Evolutionary conservation across 2,888 invertebrate genomes (phyloP).

Genomic region (Quadroppia sp.): DNA sequence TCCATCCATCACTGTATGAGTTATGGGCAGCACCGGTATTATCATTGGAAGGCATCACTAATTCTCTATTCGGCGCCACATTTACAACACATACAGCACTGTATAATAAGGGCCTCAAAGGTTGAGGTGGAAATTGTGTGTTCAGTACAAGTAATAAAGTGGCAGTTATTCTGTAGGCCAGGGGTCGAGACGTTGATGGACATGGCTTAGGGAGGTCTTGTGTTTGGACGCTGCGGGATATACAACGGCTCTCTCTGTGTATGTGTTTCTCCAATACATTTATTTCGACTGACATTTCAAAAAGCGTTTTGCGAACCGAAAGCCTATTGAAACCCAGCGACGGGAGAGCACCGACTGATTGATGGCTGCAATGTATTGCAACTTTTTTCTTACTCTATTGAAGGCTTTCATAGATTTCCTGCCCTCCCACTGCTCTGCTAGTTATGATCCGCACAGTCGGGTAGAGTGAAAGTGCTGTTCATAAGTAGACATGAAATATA

Average conservation of each 20-base stretch:
- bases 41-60: background rate
- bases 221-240: constrained; percentile 14
- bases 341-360: constrained; percentile 12
- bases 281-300: constrained; percentile 10
- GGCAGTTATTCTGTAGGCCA: constrained; percentile 27
- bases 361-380: constrained; percentile 15
- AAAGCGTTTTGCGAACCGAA: background rate
- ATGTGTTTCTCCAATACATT: constrained; percentile 17
- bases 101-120: background rate
- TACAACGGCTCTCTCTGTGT: background rate
- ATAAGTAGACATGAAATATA: background rate
- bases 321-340: background rate
- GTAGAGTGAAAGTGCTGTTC: constrained; percentile 9
- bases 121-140: constrained; percentile 17
- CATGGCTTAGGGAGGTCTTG: constrained; percentile 23
- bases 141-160: constrained; percentile 30
- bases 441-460: constrained; percentile 16
- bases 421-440: constrained; percentile 16
- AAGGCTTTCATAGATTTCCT: constrained; percentile 20
- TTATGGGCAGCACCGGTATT: background rate
- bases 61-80: constrained; percentile 27
- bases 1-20: constrained; percentile 11
- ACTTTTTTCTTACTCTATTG: background rate
- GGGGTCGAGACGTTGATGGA: constrained; percentile 32
- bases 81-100: constrained; percentile 13